Conservation (phyloP, 1,140 invertebrate genomes). For the Magallana angulata region DNA sequence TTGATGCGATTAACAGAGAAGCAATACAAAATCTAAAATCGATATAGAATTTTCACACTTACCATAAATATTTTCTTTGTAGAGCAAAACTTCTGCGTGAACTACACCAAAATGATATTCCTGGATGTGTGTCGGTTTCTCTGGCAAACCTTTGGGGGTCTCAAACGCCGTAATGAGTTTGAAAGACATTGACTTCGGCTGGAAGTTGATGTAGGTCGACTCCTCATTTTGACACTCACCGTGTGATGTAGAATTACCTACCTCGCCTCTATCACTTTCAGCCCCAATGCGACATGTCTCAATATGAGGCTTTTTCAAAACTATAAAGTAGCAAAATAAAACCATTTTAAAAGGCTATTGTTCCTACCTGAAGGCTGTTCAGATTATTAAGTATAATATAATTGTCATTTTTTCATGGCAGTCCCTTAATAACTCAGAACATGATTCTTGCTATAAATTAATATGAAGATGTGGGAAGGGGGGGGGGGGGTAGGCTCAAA, state of each 20-base stretch:
- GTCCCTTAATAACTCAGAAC: too few species aligned
- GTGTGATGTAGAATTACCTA: neutral
- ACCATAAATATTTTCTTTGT: neutral
- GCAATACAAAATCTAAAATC: too few species aligned
- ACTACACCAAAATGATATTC: constrained; percentile 28
- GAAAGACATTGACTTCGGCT: constrained; percentile 7
- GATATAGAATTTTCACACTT: too few species aligned
- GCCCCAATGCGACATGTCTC: neutral
- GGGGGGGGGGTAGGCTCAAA: too few species aligned
- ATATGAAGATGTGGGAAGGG: too few species aligned
- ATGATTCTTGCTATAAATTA: too few species aligned
- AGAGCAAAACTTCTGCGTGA: neutral
- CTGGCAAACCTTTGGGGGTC: neutral
- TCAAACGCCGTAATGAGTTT: neutral
- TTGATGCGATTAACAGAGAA: too few species aligned
- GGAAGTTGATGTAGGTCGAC: constrained; percentile 28
- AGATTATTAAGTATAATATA: too few species aligned
- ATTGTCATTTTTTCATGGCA: too few species aligned
- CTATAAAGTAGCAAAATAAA: neutral
- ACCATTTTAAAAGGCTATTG: too few species aligned
- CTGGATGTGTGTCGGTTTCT: neutral
- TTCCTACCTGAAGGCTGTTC: too few species aligned
- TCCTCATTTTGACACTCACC: constrained; percentile 19
- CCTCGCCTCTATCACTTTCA: neutral
- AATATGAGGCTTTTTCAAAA: constrained; percentile 18